A percentile compares a stretch with the other conserved stretches of the same genome.
Conservation (phyloP, 2,888 invertebrate genomes). For the Lepidochitona cinerea region DNA sequence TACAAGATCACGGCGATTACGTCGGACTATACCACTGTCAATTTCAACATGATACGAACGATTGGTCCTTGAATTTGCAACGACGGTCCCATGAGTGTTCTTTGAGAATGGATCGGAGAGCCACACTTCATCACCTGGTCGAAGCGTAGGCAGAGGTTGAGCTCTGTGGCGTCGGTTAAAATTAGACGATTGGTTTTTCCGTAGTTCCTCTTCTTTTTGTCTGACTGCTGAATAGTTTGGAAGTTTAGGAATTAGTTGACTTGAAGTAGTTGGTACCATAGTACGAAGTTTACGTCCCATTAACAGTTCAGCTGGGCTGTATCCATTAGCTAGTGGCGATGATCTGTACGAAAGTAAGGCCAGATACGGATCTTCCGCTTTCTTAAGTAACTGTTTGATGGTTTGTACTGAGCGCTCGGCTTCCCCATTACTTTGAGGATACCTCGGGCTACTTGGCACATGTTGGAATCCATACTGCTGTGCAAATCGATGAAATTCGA, state of each 20-base stretch:
- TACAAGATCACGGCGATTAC: too few species aligned
- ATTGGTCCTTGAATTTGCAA: too few species aligned
- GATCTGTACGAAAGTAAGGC: constrained; percentile 25
- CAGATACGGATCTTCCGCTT: constrained; percentile 25
- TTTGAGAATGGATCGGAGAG: too few species aligned
- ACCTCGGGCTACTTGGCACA: constrained; percentile 7
- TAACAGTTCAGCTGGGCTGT: constrained; percentile 26
- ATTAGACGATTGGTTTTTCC: too few species aligned
- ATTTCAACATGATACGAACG: too few species aligned
- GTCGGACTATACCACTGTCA: too few species aligned
- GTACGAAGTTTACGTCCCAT: constrained; percentile 15
- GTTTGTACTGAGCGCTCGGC: constrained; percentile 20
- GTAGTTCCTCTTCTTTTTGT: too few species aligned
- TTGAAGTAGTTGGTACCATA: not conserved
- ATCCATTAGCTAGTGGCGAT: constrained; percentile 18
- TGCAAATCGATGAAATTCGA: constrained; percentile 17
- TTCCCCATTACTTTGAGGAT: constrained; percentile 25
- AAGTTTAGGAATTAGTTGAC: not conserved
- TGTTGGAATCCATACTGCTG: not conserved
- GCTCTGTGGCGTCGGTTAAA: too few species aligned
- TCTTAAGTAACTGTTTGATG: constrained; percentile 20
- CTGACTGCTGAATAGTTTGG: too few species aligned
- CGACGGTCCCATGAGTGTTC: too few species aligned
- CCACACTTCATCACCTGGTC: too few species aligned
- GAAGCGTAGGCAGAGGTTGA: too few species aligned